Percentiles rank a stretch among this genome's conserved stretches.
Evolutionary conservation across 1,140 invertebrate genomes (phyloP).

Genomic region (Frieseomelitta varia): DNA sequence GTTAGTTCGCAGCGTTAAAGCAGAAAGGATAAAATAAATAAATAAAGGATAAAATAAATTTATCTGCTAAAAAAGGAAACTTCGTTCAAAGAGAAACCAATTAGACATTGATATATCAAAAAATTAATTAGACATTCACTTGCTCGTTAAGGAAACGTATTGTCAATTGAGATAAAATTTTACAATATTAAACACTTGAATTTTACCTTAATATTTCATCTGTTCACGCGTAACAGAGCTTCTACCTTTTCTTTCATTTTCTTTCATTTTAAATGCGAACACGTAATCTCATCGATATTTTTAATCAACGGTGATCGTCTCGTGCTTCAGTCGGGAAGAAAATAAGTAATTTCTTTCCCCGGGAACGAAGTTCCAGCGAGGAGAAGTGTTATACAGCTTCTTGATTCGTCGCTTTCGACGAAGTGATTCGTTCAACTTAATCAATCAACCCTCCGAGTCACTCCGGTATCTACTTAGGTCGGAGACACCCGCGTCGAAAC

Average conservation of each 20-base stretch:
- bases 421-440: slow-evolving; percentile 33
- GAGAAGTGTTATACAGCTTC: not conserved
- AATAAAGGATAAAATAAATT: not conserved
- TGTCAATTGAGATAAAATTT: not conserved
- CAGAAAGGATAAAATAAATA: not conserved
- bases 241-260: no score
- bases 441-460: slow-evolving; percentile 16
- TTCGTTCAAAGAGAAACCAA: no score
- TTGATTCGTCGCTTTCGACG: slow-evolving; percentile 7
- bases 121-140: no score
- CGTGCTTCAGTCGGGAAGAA: not conserved
- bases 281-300: not conserved
- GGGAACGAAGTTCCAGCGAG: not conserved
- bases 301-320: not conserved
- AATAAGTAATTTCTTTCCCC: not conserved
- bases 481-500: slow-evolving; percentile 6
- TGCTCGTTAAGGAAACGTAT: no score
- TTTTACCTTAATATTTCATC: not conserved
- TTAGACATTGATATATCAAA: not conserved
- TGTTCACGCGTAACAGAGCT: not conserved
- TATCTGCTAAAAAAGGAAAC: not conserved
- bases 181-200: not conserved
- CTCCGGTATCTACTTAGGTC: slow-evolving; percentile 2
- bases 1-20: not conserved
- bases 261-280: not conserved